Conservation (phyloP, 2,888 invertebrate genomes). For the Argyra leucocephala region DNA sequence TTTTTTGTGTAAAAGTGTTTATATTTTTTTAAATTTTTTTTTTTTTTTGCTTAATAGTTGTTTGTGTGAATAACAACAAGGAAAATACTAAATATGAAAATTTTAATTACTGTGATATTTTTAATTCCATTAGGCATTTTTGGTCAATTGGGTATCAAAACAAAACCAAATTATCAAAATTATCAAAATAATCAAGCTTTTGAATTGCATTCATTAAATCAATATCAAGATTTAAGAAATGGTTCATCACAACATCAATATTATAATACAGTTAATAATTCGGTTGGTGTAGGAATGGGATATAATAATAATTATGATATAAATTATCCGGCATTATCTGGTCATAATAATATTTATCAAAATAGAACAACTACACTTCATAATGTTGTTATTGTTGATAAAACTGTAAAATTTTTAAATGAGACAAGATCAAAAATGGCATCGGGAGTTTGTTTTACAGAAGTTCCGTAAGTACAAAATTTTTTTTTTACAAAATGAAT, state of each 20-base stretch:
- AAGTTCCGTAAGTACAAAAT: conserved; percentile 40
- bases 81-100: not conserved
- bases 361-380: conserved; percentile 12
- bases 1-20: too few relatives aligned
- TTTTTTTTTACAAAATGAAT: too few relatives aligned
- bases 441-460: conserved; percentile 38
- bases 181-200: not conserved
- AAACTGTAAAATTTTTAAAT: conserved; percentile 38
- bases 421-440: conserved; percentile 39
- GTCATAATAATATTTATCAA: not conserved
- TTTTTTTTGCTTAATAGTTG: too few relatives aligned
- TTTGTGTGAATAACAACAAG: too few relatives aligned
- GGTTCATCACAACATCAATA: not conserved
- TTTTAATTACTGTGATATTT: not conserved
- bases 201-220: not conserved
- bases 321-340: not conserved
- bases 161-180: conserved; percentile 10
- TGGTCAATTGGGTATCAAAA: conserved; percentile 19
- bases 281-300: not conserved
- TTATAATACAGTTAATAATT: not conserved
- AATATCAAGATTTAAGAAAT: not conserved
- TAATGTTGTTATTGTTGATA: conserved; percentile 30
- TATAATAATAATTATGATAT: not conserved
- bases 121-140: conserved; percentile 9
- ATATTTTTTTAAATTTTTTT: too few relatives aligned